Evolutionary conservation across 2,113 vertebrate species (phyloP).

Genomic region (Atherinomorus stipes): DNA sequence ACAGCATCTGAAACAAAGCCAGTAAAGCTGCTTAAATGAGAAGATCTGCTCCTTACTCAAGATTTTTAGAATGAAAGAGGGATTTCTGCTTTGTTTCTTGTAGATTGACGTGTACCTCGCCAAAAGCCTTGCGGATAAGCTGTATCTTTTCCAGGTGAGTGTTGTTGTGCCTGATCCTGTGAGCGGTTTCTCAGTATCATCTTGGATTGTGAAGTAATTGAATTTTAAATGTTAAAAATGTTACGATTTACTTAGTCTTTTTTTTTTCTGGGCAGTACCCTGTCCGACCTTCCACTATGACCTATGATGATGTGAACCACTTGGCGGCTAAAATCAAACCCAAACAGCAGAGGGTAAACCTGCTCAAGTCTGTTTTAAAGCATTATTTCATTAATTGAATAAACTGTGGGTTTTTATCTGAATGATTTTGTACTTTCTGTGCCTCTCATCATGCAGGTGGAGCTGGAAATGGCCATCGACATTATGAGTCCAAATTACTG

Average conservation of each 20-base stretch:
- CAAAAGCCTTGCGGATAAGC: conserved; percentile 95
- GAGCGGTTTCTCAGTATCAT: too few species aligned
- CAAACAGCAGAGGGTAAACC: conserved; percentile 93
- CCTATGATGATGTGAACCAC: conserved; percentile 91
- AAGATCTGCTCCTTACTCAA: too few species aligned
- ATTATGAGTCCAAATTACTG: conserved; percentile 96
- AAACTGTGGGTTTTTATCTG: not conserved
- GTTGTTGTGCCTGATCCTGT: not conserved
- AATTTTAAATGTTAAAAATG: not conserved
- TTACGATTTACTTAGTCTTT: not conserved
- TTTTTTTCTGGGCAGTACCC: conserved; percentile 86
- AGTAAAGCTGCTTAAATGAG: too few species aligned
- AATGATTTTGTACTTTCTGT: not conserved
- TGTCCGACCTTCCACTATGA: conserved; percentile 93
- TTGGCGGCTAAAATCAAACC: conserved; percentile 95
- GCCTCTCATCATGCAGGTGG: conserved; percentile 78
- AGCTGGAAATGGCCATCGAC: conserved; percentile 93
- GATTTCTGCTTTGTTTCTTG: conserved; percentile 14
- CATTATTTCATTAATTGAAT: not conserved
- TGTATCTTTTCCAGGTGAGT: conserved; percentile 96
- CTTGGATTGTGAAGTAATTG: too few species aligned
- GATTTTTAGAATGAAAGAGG: not conserved
- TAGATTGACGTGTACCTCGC: conserved; percentile 97
- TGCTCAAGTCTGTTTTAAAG: not conserved
- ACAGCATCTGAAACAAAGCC: too few species aligned